These are phyloP conservation scores for Rhagoletis pomonella DNA, from an alignment of 1,140 invertebrate species.

Conservation along the genomic window DNA sequence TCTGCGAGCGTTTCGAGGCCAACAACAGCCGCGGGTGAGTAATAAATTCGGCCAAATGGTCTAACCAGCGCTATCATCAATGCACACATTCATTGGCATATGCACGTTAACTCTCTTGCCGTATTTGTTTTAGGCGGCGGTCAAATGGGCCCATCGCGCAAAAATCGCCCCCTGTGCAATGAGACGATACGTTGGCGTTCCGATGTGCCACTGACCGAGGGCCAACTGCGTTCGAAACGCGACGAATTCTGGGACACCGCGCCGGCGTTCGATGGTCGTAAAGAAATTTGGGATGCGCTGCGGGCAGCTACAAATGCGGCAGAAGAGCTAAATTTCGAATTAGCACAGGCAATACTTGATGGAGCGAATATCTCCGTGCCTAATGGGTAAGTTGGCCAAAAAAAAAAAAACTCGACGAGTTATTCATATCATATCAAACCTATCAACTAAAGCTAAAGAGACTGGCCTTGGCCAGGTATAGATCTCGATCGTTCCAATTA, in stretches of 20 bases:
- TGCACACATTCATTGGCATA: background rate
- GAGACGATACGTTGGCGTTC: slow-evolving; percentile 97
- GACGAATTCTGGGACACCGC: slow-evolving; percentile 99
- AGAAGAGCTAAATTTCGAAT: slow-evolving; percentile 90
- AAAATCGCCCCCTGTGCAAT: slow-evolving; percentile 94
- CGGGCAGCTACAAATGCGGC: slow-evolving; percentile 92
- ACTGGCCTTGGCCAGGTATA: too few relatives aligned
- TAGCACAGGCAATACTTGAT: slow-evolving; percentile 97
- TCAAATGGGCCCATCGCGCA: slow-evolving; percentile 83
- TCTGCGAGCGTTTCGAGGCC: slow-evolving; percentile 85
- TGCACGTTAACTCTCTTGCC: slow-evolving; percentile 1
- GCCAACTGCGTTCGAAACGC: slow-evolving; percentile 92
- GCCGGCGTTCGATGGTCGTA: slow-evolving; percentile 96
- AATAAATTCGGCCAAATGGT: background rate
- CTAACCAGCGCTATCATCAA: too few relatives aligned
- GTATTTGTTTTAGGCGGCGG: slow-evolving; percentile 48
- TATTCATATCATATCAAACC: too few relatives aligned
- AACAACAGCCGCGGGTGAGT: slow-evolving; percentile 75
- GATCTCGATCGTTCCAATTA: too few relatives aligned
- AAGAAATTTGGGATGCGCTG: slow-evolving; percentile 98
- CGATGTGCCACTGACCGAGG: slow-evolving; percentile 94
- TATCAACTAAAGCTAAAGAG: too few relatives aligned
- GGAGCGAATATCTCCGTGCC: slow-evolving; percentile 96
- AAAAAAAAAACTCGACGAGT: background rate
- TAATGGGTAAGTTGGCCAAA: slow-evolving; percentile 81